Percentiles rank a stretch among this genome's conserved stretches.
These are phyloP conservation scores for Nysson spinosus DNA, from an alignment of 2,888 invertebrate genomes.

Conservation along the genomic window DNA sequence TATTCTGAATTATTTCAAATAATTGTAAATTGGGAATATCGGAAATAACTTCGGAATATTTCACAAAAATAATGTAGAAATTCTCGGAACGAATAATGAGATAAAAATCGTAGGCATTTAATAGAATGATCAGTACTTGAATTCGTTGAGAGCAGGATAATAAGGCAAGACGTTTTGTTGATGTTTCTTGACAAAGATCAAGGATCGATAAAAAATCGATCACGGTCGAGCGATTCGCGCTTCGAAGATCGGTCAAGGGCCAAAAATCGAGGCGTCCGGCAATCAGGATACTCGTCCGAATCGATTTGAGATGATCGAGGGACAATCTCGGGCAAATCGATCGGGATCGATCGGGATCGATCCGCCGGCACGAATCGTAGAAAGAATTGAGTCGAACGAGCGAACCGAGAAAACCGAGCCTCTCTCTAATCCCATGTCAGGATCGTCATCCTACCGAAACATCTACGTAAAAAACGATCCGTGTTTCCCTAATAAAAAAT, in stretches of 20 bases:
- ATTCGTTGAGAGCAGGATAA: too few species aligned
- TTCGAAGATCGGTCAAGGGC: conserved; percentile 16
- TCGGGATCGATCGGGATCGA: conserved; percentile 43
- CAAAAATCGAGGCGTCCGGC: conserved; percentile 49
- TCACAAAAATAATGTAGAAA: too few species aligned
- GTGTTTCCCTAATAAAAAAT: too few species aligned
- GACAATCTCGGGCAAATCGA: conserved; percentile 54
- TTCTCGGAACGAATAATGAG: too few species aligned
- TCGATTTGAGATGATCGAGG: conserved; percentile 56
- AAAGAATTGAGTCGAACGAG: conserved; percentile 53
- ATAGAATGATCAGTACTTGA: too few species aligned
- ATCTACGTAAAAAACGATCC: conserved; percentile 44
- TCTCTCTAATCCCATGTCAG: conserved; percentile 43
- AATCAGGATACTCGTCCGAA: conserved; percentile 51
- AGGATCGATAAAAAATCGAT: too few species aligned
- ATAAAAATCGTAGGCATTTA: too few species aligned
- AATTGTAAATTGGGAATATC: too few species aligned
- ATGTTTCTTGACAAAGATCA: too few species aligned
- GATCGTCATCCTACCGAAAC: conserved; percentile 66
- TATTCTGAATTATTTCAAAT: too few species aligned
- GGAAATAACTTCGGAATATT: too few species aligned
- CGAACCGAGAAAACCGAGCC: conserved; percentile 64
- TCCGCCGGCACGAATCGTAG: conserved; percentile 45
- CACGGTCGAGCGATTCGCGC: neutral
- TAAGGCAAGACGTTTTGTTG: too few species aligned